Evolutionary conservation across 2,113 vertebrate species (phyloP).

Genomic region (Gadus macrocephalus): DNA sequence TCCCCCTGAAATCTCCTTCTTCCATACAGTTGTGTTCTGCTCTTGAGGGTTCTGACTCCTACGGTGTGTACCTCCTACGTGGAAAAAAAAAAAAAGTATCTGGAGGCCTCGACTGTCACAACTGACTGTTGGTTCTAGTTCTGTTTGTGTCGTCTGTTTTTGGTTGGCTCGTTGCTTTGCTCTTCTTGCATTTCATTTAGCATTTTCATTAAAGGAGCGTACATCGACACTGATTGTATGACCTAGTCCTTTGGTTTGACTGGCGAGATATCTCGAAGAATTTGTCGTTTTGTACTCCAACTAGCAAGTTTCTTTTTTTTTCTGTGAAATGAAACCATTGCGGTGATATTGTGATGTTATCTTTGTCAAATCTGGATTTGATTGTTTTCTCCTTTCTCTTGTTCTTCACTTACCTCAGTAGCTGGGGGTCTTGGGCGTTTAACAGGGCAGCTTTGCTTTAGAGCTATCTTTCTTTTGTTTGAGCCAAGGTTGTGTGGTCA

Average conservation of each 20-base stretch:
- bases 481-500: conserved; percentile 37
- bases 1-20: conserved; percentile 25
- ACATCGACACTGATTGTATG: conserved; percentile 63
- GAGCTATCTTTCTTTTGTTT: conserved; percentile 31
- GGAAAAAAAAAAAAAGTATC: conserved; percentile 34
- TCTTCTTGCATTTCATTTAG: conserved; percentile 21
- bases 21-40: conserved; percentile 64
- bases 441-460: conserved; percentile 22
- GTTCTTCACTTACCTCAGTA: conserved; percentile 24
- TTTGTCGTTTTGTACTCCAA: conserved; percentile 36
- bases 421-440: conserved; percentile 18
- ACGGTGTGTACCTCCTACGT: conserved; percentile 54
- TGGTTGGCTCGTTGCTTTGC: conserved; percentile 9
- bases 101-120: conserved; percentile 26
- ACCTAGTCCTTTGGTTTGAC: conserved; percentile 58
- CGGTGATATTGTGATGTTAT: conserved; percentile 25
- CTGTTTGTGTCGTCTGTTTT: conserved; percentile 21
- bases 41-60: conserved; percentile 66
- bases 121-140: conserved; percentile 67
- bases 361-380: conserved; percentile 26
- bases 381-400: conserved; percentile 27
- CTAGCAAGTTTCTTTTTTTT: conserved; percentile 13
- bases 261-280: conserved; percentile 65
- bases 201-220: conserved; percentile 38
- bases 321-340: conserved; percentile 16